These are phyloP conservation scores for Allophyes oxyacanthae DNA, from an alignment of 2,888 invertebrate species.

Conservation along the genomic window DNA sequence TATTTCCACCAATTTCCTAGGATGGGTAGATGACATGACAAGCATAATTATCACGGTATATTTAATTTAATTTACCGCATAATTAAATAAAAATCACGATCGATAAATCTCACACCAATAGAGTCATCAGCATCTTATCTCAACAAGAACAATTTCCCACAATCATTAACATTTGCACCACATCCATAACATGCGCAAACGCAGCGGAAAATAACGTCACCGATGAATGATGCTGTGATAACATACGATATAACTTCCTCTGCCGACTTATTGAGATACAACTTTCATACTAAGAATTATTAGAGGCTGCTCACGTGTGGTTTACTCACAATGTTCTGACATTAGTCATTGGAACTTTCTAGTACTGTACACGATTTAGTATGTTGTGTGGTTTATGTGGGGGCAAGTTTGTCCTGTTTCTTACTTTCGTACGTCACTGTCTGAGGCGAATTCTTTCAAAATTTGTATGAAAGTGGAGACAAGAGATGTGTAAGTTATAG, in stretches of 20 bases:
- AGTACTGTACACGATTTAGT: slow-evolving; percentile 41
- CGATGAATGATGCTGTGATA: slow-evolving; percentile 54
- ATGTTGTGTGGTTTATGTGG: slow-evolving; percentile 33
- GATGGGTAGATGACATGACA: no score
- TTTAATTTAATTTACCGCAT: background rate
- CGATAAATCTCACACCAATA: slow-evolving; percentile 34
- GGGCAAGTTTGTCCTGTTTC: slow-evolving; percentile 27
- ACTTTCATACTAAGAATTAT: slow-evolving; percentile 55
- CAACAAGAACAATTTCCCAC: slow-evolving; percentile 45
- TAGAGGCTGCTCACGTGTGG: slow-evolving; percentile 31
- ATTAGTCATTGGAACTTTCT: slow-evolving; percentile 54
- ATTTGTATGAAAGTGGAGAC: slow-evolving; percentile 28
- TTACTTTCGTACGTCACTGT: slow-evolving; percentile 29
- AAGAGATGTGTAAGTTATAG: background rate
- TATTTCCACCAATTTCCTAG: no score
- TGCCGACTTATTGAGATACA: slow-evolving; percentile 49
- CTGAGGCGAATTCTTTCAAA: slow-evolving; percentile 30
- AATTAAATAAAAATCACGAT: slow-evolving; percentile 4
- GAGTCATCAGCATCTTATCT: slow-evolving; percentile 31
- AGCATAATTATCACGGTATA: no score
- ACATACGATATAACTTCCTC: slow-evolving; percentile 58
- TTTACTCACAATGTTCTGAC: slow-evolving; percentile 39
- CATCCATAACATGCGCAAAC: slow-evolving; percentile 50
- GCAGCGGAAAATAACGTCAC: slow-evolving; percentile 51
- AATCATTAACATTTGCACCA: slow-evolving; percentile 55